A percentile compares a stretch with the other conserved stretches of the same genome.
Evolutionary conservation across 1,140 invertebrate species (phyloP).

Genomic region (Lanistes nyassanus): DNA sequence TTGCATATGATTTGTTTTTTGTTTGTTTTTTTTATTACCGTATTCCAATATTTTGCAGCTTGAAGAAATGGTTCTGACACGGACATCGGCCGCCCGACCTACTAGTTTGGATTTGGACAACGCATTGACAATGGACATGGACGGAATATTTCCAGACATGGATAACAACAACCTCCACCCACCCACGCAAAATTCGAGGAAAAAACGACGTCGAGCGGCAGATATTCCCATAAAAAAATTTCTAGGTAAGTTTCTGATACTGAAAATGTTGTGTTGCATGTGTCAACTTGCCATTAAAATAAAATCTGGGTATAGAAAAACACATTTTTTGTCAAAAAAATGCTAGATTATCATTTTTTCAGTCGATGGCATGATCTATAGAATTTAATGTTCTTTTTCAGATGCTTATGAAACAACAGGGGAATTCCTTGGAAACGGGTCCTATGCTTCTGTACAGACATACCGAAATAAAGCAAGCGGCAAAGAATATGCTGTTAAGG

Average conservation of each 20-base stretch:
- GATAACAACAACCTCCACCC: constrained; percentile 46
- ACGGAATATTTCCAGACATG: constrained; percentile 44
- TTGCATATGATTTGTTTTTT: neutral
- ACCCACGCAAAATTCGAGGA: constrained; percentile 44
- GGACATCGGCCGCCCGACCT: constrained; percentile 48
- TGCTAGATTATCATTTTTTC: constrained; percentile 10
- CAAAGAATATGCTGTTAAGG: constrained; percentile 94
- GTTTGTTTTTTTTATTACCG: neutral
- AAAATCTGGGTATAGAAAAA: no score
- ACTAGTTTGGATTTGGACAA: constrained; percentile 56
- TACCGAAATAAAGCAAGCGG: constrained; percentile 91
- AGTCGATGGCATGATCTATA: neutral
- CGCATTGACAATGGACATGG: constrained; percentile 52
- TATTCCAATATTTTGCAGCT: constrained; percentile 48
- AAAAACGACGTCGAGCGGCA: constrained; percentile 57
- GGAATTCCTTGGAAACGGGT: constrained; percentile 94
- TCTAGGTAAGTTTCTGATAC: constrained; percentile 50
- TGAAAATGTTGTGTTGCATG: no score
- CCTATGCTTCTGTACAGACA: constrained; percentile 95
- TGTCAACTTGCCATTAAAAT: no score
- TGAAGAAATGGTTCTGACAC: constrained; percentile 47
- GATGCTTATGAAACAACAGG: constrained; percentile 95
- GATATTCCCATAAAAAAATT: constrained; percentile 60
- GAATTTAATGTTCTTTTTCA: constrained; percentile 63
- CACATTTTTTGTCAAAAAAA: no score